phyloP scores from a whole-genome alignment of 1,140 invertebrate species.

The Drosophila novamexicana region DNA sequence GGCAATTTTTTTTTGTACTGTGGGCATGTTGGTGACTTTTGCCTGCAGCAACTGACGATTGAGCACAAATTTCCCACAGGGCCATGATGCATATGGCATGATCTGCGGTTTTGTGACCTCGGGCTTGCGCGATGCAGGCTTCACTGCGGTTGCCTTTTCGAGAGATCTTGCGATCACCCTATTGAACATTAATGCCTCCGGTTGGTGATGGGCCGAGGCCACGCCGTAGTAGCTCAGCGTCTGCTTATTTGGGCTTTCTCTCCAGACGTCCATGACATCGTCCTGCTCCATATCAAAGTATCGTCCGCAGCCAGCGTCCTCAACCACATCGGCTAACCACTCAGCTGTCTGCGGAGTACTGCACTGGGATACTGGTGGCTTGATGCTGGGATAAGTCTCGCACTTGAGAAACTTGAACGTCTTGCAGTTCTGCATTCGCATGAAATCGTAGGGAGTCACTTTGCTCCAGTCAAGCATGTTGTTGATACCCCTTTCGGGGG shows the following conservation, averaged over 20 bases:
- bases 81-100: not conserved
- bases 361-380: constrained; percentile 16
- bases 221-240: constrained; percentile 54
- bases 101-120: not conserved
- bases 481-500: not conserved
- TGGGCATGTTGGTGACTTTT: constrained; percentile 52
- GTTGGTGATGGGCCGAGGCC: not conserved
- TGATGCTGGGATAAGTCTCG: constrained; percentile 20
- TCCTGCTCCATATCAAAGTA: constrained; percentile 27
- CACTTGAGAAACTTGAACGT: not conserved
- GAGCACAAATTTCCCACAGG: constrained; percentile 24
- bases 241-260: constrained; percentile 33
- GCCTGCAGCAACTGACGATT: constrained; percentile 30
- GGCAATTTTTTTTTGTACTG: constrained; percentile 30
- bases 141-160: not conserved
- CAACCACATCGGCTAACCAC: constrained; percentile 11
- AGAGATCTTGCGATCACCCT: constrained; percentile 37
- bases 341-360: constrained; percentile 4
- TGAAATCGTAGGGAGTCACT: constrained; percentile 12
- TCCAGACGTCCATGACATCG: constrained; percentile 50
- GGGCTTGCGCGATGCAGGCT: not conserved
- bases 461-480: not conserved
- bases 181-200: constrained; percentile 22
- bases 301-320: constrained; percentile 18
- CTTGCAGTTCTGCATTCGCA: constrained; percentile 34